Percentiles rank a stretch among this genome's conserved stretches.
Conservation (phyloP, 2,888 invertebrate species). For the Pycnomerus fuliginosus region DNA sequence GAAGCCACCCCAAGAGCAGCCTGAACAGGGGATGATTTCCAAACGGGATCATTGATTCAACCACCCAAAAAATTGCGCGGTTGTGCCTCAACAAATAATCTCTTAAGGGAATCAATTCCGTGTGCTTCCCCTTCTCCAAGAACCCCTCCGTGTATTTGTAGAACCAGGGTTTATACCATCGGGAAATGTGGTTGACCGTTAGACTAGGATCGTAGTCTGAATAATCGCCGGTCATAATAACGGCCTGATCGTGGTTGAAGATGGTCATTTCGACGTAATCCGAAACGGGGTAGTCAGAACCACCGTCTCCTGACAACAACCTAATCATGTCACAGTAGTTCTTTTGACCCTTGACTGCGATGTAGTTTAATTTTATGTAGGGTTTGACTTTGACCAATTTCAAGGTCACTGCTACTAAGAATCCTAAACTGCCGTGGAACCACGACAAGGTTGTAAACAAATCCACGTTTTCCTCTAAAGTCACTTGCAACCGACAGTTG, state of each 20-base stretch:
- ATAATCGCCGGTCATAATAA: conserved; percentile 67
- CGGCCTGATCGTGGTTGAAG: conserved; percentile 61
- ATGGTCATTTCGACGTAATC: conserved; percentile 70
- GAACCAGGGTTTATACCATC: conserved; percentile 73
- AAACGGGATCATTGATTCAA: conserved; percentile 70
- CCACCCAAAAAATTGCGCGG: conserved; percentile 71
- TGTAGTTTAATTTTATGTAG: conserved; percentile 64
- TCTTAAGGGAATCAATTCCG: conserved; percentile 63
- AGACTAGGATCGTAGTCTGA: conserved; percentile 58
- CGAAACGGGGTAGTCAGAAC: conserved; percentile 53
- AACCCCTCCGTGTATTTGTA: conserved; percentile 66
- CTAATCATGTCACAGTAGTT: conserved; percentile 64
- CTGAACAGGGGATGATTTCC: conserved; percentile 67
- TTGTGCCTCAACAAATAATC: conserved; percentile 68
- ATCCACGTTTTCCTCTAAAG: conserved; percentile 60
- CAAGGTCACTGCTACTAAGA: conserved; percentile 64
- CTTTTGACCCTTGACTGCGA: conserved; percentile 62
- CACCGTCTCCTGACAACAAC: conserved; percentile 60
- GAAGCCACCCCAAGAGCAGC: conserved; percentile 63
- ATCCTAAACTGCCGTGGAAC: conserved; percentile 68
- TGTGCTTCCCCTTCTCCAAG: conserved; percentile 56
- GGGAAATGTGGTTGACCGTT: conserved; percentile 59
- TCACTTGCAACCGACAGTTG: no score
- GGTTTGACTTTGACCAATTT: conserved; percentile 63
- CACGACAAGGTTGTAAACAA: conserved; percentile 64